Percentiles rank a stretch among this genome's conserved stretches.
These are phyloP conservation scores for Theretra japonica DNA, from an alignment of 2,888 invertebrate genomes.

Conservation along the genomic window DNA sequence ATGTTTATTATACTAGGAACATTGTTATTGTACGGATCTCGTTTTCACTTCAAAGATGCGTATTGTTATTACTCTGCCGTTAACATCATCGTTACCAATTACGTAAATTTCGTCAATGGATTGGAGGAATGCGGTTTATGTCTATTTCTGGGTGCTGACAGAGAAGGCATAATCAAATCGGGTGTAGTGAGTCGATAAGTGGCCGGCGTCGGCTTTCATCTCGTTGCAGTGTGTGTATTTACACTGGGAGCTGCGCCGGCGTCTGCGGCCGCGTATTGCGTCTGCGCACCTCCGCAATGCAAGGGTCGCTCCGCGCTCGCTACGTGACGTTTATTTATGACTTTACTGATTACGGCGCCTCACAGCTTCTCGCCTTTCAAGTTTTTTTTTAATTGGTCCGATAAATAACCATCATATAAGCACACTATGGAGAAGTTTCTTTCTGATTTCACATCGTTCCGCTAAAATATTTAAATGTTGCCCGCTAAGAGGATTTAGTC, in stretches of 20 bases:
- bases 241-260: conserved; percentile 58
- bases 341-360: conserved; percentile 54
- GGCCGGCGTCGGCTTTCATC: conserved; percentile 79
- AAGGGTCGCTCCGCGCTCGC: conserved; percentile 58
- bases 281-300: conserved; percentile 52
- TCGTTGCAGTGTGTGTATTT: conserved; percentile 69
- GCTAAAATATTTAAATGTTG: neutral
- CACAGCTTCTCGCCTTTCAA: conserved; percentile 24
- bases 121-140: conserved; percentile 55
- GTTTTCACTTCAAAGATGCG: neutral
- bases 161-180: conserved; percentile 73
- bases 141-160: conserved; percentile 81
- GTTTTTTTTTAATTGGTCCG: conserved; percentile 25
- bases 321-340: conserved; percentile 57
- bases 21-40: conserved; percentile 20
- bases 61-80: conserved; percentile 12
- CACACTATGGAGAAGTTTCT: conserved; percentile 6
- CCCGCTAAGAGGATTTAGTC: neutral
- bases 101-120: conserved; percentile 34
- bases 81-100: conserved; percentile 28
- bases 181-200: conserved; percentile 78
- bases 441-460: conserved; percentile 20
- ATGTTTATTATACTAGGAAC: conserved; percentile 32
- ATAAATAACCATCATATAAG: conserved; percentile 21
- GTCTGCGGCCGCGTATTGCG: conserved; percentile 58